Conservation (phyloP, 2,888 invertebrate genomes). For the Octodonta nipae region DNA sequence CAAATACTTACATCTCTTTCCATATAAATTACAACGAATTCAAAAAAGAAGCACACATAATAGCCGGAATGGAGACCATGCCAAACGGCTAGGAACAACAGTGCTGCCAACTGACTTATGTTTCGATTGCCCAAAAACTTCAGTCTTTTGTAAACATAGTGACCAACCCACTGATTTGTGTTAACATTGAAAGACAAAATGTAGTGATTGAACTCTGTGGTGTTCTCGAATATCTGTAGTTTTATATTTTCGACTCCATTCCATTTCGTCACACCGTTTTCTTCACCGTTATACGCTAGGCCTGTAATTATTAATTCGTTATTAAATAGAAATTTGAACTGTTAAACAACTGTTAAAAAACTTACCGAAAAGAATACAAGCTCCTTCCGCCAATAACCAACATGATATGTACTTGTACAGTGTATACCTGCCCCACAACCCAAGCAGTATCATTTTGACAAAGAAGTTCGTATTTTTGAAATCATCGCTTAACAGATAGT, state of each 20-base stretch:
- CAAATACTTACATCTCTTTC: slow-evolving; percentile 66
- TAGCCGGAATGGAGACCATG: slow-evolving; percentile 92
- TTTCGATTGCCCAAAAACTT: slow-evolving; percentile 75
- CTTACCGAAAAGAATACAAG: slow-evolving; percentile 46
- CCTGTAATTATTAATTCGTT: too few species aligned
- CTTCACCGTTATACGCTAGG: slow-evolving; percentile 66
- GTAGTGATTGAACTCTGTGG: slow-evolving; percentile 72
- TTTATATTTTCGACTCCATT: slow-evolving; percentile 84
- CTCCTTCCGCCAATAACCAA: slow-evolving; percentile 84
- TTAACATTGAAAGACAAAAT: slow-evolving; percentile 89
- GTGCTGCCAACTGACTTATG: slow-evolving; percentile 66
- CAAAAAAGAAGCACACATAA: slow-evolving; percentile 82
- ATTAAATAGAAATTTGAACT: too few species aligned
- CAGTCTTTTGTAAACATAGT: slow-evolving; percentile 86
- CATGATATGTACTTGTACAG: slow-evolving; percentile 87
- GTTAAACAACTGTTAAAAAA: not conserved
- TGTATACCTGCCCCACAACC: slow-evolving; percentile 72
- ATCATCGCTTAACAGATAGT: slow-evolving; percentile 54
- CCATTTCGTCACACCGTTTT: slow-evolving; percentile 56
- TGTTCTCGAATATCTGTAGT: slow-evolving; percentile 65
- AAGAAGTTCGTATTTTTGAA: slow-evolving; percentile 43
- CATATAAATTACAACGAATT: slow-evolving; percentile 73
- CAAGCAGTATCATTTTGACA: slow-evolving; percentile 52
- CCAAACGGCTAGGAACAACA: slow-evolving; percentile 86
- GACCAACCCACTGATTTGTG: slow-evolving; percentile 87